Evolutionary conservation across 2,113 vertebrate species (phyloP).

Genomic region (Cranoglanis bouderius): DNA sequence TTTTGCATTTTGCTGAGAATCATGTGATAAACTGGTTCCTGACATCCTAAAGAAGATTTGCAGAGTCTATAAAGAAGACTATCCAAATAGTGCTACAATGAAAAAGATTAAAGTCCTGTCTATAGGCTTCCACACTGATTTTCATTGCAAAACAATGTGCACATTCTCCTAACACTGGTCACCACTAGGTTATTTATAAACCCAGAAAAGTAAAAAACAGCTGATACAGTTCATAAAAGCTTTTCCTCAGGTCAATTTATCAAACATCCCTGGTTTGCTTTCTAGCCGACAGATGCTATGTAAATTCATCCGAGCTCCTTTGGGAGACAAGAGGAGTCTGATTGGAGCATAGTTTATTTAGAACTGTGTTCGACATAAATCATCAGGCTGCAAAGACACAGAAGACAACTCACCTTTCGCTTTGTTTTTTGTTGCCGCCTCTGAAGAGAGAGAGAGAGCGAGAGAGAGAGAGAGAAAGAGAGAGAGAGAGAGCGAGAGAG

Average conservation of each 20-base stretch:
- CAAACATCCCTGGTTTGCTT: slow-evolving; percentile 47
- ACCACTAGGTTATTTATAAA: slow-evolving; percentile 37
- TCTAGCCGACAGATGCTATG: slow-evolving; percentile 59
- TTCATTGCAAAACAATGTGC: background rate
- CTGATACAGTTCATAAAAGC: slow-evolving; percentile 38
- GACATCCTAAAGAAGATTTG: background rate
- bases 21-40: background rate
- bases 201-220: slow-evolving; percentile 13
- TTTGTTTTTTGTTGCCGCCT: slow-evolving; percentile 79
- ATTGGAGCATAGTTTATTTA: slow-evolving; percentile 71
- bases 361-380: slow-evolving; percentile 72
- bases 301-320: slow-evolving; percentile 64
- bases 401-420: slow-evolving; percentile 79
- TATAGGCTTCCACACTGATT: background rate
- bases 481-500: slow-evolving; percentile 40
- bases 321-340: slow-evolving; percentile 65
- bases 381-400: slow-evolving; percentile 70
- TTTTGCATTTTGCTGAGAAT: background rate
- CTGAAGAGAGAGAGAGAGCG: slow-evolving; percentile 59
- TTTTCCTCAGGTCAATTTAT: slow-evolving; percentile 49
- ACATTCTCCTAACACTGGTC: slow-evolving; percentile 4
- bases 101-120: background rate
- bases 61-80: background rate
- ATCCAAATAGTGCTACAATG: background rate
- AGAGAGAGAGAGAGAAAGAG: slow-evolving; percentile 28